A percentile compares a stretch with the other conserved stretches of the same genome.
These are phyloP conservation scores for Calycopis cecrops DNA, from an alignment of 1,140 invertebrate genomes.

Conservation along the genomic window DNA sequence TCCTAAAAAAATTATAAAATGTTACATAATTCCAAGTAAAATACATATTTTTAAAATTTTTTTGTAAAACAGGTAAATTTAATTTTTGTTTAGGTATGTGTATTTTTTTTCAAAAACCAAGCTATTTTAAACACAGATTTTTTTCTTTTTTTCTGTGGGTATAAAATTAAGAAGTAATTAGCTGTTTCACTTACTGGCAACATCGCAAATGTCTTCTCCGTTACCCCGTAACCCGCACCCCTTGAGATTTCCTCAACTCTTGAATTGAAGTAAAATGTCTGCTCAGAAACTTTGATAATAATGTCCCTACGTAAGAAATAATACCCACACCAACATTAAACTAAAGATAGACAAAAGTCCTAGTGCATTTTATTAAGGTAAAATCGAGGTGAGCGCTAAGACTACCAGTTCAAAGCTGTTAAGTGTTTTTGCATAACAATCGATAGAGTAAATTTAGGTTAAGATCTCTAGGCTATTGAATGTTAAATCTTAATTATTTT, in stretches of 20 bases:
- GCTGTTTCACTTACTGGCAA: slow-evolving; percentile 21
- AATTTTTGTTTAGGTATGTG: no score
- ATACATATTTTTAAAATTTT: no score
- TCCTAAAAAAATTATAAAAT: no score
- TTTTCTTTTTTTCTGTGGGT: no score
- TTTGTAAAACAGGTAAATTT: no score
- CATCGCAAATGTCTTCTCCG: slow-evolving; percentile 5
- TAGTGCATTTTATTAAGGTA: slow-evolving; percentile 31
- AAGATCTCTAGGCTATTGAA: slow-evolving; percentile 65
- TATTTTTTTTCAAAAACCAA: no score
- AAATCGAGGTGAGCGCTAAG: slow-evolving; percentile 39
- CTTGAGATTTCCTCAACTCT: slow-evolving; percentile 34
- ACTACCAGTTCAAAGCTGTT: slow-evolving; percentile 34
- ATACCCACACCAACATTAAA: slow-evolving; percentile 35
- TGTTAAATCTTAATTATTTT: slow-evolving; percentile 46
- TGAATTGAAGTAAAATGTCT: slow-evolving; percentile 65
- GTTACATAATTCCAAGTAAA: no score
- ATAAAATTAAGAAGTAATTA: no score
- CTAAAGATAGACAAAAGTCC: slow-evolving; percentile 30
- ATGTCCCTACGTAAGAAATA: slow-evolving; percentile 50
- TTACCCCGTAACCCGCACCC: slow-evolving; percentile 1
- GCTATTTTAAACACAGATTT: no score
- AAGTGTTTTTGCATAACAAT: slow-evolving; percentile 73
- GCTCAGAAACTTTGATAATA: slow-evolving; percentile 56
- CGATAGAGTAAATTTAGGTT: slow-evolving; percentile 71